These are phyloP conservation scores for Halichoeres trimaculatus DNA, from an alignment of 2,113 vertebrate genomes.

Conservation along the genomic window DNA sequence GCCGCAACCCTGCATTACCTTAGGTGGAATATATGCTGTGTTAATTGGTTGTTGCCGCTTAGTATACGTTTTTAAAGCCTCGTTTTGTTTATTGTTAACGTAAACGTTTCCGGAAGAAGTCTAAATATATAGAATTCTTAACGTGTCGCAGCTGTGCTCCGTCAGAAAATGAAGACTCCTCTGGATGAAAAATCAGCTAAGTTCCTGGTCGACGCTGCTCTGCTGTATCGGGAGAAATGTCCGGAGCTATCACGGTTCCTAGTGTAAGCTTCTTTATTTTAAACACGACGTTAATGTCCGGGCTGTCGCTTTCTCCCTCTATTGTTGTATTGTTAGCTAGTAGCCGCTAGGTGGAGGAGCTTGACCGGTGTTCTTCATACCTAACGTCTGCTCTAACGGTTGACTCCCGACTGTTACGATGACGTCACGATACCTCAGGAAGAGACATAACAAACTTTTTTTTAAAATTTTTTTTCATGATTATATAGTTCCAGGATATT, in stretches of 20 bases:
- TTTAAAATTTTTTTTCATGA: too few relatives aligned
- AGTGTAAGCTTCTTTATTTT: conserved; percentile 70
- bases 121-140: neutral
- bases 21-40: neutral
- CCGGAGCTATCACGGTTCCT: conserved; percentile 79
- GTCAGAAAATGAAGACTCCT: conserved; percentile 23
- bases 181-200: neutral
- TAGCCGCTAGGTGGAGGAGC: conserved; percentile 61
- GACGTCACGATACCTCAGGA: neutral
- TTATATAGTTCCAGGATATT: too few relatives aligned
- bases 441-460: too few relatives aligned
- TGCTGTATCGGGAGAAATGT: conserved; percentile 75
- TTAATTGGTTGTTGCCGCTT: rapidly evolving
- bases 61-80: neutral
- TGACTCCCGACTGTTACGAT: neutral
- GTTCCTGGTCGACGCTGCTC: conserved; percentile 74
- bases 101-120: neutral
- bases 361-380: conserved; percentile 14
- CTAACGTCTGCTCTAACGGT: too few relatives aligned
- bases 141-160: neutral
- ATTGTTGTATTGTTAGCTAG: conserved; percentile 52
- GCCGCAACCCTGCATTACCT: too few relatives aligned
- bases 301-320: neutral
- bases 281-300: neutral
- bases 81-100: rapidly evolving